Base-by-base conservation (phyloP, 2,113 vertebrate genomes). In the Casuarius casuarius region DNA sequence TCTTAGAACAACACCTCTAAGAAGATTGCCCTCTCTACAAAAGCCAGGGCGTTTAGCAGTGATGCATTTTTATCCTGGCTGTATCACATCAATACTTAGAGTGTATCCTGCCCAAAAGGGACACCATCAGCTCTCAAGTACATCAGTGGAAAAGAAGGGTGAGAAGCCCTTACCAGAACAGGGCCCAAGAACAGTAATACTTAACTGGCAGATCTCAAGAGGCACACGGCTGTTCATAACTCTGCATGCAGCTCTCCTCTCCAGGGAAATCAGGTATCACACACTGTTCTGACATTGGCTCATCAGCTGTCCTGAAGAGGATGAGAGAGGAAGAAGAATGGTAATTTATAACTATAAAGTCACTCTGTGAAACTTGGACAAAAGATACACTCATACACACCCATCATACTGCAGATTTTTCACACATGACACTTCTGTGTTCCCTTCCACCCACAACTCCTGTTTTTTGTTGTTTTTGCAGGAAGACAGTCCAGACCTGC, bases 371-470 rank as follows among this genome's bases (percentile, higher is more conserved):
- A 88, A 92, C 38, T 33, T 76, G 89, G 77, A 81, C 63, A 78
- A 89, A 59, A 87, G 59, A 65, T 0, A 14, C 68, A 67, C 71
- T 89, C 78, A 75, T 92, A 95, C 84, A 91, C 80, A 95, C 76
- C 74, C 71, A 13, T 81, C 63, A 84, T 97, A 95, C 85, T 68
- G 40, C 87, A 82, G 71, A 77, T 78, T 94, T 72, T 72, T 95
- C 4, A 1, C 71, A 71, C 79, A 48, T 63, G 67, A 81, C 56
- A 67, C 82, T 91, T 95, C 65, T 65, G 48, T 31, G 38, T 21
- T 54, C 23, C 59, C 83, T 18, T 20, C 51, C 48, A 68, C 51
- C 87, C 78, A 91, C 59, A 0, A 17, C 74, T 97, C 76, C 75
- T 73, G 58, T 26, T 84, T 54, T 54, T 70, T 74, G 80, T 75